phyloP scores from a whole-genome alignment of 2,113 vertebrate species.

The Ictalurus punctatus region DNA sequence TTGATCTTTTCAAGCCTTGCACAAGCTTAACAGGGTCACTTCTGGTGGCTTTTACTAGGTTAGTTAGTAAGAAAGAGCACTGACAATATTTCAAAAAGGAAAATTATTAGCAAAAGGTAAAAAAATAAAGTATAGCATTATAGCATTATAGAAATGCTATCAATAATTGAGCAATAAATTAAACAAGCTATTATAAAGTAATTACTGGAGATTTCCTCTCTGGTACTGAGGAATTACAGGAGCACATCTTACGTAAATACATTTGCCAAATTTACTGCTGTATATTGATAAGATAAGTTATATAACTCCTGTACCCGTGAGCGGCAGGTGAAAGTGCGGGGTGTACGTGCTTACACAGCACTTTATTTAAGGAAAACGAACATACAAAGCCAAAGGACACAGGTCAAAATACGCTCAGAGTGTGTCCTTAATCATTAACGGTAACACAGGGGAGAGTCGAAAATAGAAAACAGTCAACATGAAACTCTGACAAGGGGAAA shows the following conservation, averaged over 20 bases:
- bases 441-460: not conserved
- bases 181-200: not conserved
- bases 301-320: not conserved
- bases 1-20: not conserved
- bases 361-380: not conserved
- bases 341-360: not conserved
- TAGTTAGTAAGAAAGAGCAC: not conserved
- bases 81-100: not conserved
- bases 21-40: not conserved
- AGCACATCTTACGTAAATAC: not conserved
- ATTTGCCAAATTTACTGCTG: not conserved
- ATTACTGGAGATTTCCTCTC: not conserved
- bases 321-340: not conserved
- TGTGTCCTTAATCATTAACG: not conserved
- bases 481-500: not conserved
- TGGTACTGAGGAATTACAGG: not conserved
- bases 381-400: no score
- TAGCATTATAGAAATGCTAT: not conserved
- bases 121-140: no score
- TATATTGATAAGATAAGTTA: not conserved
- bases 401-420: no score
- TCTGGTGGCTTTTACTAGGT: not conserved
- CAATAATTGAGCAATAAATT: not conserved
- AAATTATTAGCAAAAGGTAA: not conserved
- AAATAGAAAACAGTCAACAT: not conserved